Evolutionary conservation across 2,797 vertebrate genomes (phyloP).

Genomic region (Coracias cyanogaster): DNA sequence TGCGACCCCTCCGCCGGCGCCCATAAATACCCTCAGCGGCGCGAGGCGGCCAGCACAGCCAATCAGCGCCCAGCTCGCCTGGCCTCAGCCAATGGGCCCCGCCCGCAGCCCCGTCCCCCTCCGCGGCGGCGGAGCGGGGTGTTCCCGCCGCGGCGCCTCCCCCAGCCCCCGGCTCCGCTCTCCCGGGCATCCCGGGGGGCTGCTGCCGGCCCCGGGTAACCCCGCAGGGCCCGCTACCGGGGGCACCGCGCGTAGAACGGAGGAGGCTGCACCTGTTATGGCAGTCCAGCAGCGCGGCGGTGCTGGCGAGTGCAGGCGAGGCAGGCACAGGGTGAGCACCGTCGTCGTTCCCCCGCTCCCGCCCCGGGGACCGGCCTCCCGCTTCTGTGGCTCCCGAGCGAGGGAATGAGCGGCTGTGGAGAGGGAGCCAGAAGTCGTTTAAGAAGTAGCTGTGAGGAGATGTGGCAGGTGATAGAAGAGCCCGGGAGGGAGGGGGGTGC

Average conservation of each 20-base stretch:
- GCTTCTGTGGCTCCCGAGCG: too few species aligned
- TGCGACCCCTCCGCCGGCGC: neutral
- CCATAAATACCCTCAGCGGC: neutral
- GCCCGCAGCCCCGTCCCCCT: neutral
- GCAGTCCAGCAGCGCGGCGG: neutral
- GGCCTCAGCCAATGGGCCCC: neutral
- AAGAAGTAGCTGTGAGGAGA: neutral
- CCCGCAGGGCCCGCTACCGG: rapidly evolving
- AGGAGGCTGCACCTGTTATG: too few species aligned
- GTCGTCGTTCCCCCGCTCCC: too few species aligned
- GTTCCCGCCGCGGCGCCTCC: rapidly evolving
- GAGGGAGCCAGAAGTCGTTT: too few species aligned
- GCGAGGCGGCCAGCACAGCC: rapidly evolving
- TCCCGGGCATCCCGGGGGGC: neutral
- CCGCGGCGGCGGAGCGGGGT: rapidly evolving
- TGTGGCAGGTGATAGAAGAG: neutral
- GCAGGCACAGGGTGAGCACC: neutral
- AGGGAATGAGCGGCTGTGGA: neutral
- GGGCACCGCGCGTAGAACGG: too few species aligned
- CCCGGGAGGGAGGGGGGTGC: neutral
- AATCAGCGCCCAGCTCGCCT: neutral
- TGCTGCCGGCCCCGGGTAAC: neutral
- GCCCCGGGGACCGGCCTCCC: neutral
- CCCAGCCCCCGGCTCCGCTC: too few species aligned
- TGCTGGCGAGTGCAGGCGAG: neutral